Conservation (phyloP, 2,888 invertebrate species). For the Lasioglossum villosulum region DNA sequence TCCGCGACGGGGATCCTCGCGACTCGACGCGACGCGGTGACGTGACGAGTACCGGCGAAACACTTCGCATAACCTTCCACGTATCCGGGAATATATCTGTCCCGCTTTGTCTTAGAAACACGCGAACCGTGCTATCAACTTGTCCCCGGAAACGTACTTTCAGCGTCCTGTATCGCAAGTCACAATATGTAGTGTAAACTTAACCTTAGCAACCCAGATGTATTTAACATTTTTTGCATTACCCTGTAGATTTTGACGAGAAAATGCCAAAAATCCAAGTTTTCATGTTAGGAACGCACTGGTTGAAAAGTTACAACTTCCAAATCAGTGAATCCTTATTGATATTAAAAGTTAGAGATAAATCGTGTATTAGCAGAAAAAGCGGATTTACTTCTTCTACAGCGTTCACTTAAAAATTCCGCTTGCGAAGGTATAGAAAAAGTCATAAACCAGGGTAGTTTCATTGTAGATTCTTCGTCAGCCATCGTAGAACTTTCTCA, state of each 20-base stretch:
- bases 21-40: constrained; percentile 19
- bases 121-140: neutral
- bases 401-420: neutral
- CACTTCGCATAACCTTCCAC: neutral
- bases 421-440: neutral
- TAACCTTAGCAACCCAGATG: no score
- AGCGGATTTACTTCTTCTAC: neutral
- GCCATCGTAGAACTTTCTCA: neutral
- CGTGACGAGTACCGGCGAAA: constrained; percentile 5
- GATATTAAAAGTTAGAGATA: neutral
- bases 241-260: no score
- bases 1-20: constrained; percentile 37
- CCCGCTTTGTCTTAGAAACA: constrained; percentile 13
- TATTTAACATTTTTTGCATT: no score
- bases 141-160: neutral
- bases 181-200: neutral
- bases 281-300: no score
- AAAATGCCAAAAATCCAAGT: no score
- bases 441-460: neutral
- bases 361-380: neutral
- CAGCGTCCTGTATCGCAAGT: neutral
- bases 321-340: no score
- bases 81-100: neutral
- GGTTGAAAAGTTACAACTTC: no score
- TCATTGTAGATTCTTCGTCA: neutral